A percentile compares a stretch with the other conserved stretches of the same genome.
These are phyloP conservation scores for Tetramorium alpestre DNA, from an alignment of 1,140 invertebrate species.

Conservation along the genomic window DNA sequence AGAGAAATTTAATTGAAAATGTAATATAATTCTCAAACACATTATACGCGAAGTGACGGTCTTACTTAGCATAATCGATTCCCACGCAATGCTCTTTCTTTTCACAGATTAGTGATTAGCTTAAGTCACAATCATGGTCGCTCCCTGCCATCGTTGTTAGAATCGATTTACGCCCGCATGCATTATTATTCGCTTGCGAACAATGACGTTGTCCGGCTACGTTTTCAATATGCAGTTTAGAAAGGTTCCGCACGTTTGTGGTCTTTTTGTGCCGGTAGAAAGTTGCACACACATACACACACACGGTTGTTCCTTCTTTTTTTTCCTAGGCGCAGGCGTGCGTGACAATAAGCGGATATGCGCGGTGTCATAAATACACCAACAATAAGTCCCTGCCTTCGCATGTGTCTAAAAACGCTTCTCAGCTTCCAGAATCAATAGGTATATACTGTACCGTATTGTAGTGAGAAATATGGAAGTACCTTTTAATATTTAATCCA, in stretches of 20 bases:
- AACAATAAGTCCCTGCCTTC: slow-evolving; percentile 52
- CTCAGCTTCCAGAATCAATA: slow-evolving; percentile 35
- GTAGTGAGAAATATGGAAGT: neutral
- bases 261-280: slow-evolving; percentile 59
- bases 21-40: neutral
- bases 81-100: neutral
- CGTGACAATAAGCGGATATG: slow-evolving; percentile 53
- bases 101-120: slow-evolving; percentile 3
- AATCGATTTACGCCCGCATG: slow-evolving; percentile 33
- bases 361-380: slow-evolving; percentile 54
- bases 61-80: slow-evolving; percentile 29
- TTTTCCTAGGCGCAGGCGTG: neutral
- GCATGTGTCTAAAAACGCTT: slow-evolving; percentile 36
- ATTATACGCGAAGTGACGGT: neutral
- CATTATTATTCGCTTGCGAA: slow-evolving; percentile 34
- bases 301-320: neutral
- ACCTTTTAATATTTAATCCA: neutral
- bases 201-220: slow-evolving; percentile 24
- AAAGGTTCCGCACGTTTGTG: slow-evolving; percentile 50
- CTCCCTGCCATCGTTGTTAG: neutral
- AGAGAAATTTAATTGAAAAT: neutral
- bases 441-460: neutral
- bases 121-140: neutral
- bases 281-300: slow-evolving; percentile 21
- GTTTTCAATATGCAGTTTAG: slow-evolving; percentile 60